These are phyloP conservation scores for Spodoptera exigua DNA, from an alignment of 2,888 invertebrate genomes.

Conservation along the genomic window DNA sequence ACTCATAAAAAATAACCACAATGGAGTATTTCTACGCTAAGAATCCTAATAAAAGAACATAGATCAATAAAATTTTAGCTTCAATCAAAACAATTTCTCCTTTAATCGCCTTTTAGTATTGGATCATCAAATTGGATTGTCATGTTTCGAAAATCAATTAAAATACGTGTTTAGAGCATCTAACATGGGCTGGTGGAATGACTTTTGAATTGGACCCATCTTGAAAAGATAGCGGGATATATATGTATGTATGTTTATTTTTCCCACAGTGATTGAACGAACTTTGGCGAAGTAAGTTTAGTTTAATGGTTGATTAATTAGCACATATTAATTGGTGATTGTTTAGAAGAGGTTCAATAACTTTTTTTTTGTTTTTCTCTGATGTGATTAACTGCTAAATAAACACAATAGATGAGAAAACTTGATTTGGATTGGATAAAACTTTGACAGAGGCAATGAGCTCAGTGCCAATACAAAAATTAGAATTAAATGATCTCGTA, in stretches of 20 bases:
- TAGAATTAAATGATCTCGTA: no score
- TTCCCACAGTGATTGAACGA: slow-evolving; percentile 20
- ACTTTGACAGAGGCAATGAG: no score
- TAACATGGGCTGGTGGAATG: slow-evolving; percentile 13
- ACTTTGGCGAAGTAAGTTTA: neutral
- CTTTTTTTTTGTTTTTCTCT: neutral
- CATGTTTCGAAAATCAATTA: slow-evolving; percentile 29
- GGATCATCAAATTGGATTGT: slow-evolving; percentile 24
- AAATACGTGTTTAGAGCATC: slow-evolving; percentile 30
- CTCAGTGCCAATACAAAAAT: no score
- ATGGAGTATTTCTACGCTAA: no score
- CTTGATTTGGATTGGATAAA: no score
- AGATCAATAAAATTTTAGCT: no score
- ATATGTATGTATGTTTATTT: slow-evolving; percentile 10
- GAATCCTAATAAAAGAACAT: no score
- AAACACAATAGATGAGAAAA: no score
- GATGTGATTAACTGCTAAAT: no score
- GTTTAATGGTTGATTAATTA: slow-evolving; percentile 2
- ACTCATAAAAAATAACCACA: no score
- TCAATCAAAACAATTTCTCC: slow-evolving; percentile 1
- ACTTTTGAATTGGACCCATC: slow-evolving; percentile 3
- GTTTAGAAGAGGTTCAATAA: neutral
- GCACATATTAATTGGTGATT: neutral
- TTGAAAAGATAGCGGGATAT: slow-evolving; percentile 7
- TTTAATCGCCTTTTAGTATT: slow-evolving; percentile 31